phyloP scores from a whole-genome alignment of 30 jellyfish, hydroid and myxozoan genomes.

The Mastigias papua region DNA sequence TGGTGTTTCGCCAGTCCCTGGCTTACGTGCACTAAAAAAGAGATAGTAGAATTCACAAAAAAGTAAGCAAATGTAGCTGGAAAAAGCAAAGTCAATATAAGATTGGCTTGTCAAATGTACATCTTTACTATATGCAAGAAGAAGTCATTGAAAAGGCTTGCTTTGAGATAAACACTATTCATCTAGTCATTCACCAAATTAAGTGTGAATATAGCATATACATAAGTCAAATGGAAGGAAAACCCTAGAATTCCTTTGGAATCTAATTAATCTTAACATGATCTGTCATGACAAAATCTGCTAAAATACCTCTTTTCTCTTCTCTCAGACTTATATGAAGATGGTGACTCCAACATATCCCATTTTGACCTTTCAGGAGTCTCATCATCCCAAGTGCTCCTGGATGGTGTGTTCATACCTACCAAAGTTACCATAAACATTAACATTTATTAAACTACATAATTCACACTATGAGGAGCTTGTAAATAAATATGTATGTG shows the following conservation, averaged over 20 bases:
- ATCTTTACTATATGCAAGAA: no score
- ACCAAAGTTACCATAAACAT: not conserved
- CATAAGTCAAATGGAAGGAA: no score
- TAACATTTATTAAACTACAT: no score
- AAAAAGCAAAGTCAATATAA: not conserved
- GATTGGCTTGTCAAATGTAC: no score
- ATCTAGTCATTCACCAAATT: not conserved
- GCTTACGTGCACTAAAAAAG: conserved; percentile 11
- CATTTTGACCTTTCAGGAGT: conserved; percentile 74
- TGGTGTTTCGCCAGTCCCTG: conserved; percentile 86
- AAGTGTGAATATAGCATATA: not conserved
- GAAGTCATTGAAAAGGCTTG: no score
- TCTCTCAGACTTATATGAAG: conserved; percentile 50
- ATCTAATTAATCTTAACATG: no score
- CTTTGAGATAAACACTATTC: no score
- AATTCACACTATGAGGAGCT: no score
- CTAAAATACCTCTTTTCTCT: conserved; percentile 34
- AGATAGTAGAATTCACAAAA: not conserved
- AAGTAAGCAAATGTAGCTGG: not conserved
- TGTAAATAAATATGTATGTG: no score
- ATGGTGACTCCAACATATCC: conserved; percentile 88
- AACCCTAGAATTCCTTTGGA: not conserved
- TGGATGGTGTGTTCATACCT: conserved; percentile 87
- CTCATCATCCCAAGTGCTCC: conserved; percentile 93
- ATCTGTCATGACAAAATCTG: no score